These are phyloP conservation scores for Promerops cafer DNA, from an alignment of 2,113 vertebrate genomes.

Conservation along the genomic window DNA sequence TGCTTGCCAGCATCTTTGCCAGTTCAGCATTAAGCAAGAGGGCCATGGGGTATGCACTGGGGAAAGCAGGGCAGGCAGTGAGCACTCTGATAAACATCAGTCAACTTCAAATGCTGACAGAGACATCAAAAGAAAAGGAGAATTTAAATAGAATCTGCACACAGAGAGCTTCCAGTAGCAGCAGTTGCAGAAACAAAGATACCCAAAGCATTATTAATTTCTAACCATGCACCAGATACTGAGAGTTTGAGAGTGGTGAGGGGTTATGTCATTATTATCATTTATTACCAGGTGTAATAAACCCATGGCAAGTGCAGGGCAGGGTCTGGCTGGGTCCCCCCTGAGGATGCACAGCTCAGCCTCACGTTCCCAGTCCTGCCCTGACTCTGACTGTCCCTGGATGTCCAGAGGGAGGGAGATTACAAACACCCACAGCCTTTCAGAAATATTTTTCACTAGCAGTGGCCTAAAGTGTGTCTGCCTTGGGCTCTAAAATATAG, in stretches of 20 bases:
- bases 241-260: not conserved
- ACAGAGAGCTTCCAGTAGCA: not conserved
- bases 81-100: conserved; percentile 43
- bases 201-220: not conserved
- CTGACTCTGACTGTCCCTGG: not conserved
- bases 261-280: not conserved
- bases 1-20: not conserved
- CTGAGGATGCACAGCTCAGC: not conserved
- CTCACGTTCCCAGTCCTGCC: not conserved
- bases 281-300: not conserved
- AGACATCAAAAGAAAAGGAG: conserved; percentile 43
- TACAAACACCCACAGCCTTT: not conserved
- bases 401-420: not conserved
- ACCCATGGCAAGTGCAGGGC: rapidly evolving
- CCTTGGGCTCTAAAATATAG: not conserved
- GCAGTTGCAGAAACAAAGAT: not conserved
- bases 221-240: not conserved
- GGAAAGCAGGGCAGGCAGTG: conserved; percentile 33
- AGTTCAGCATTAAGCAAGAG: conserved; percentile 21
- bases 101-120: conserved; percentile 6
- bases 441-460: not conserved
- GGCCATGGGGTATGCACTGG: conserved; percentile 27
- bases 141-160: conserved; percentile 26
- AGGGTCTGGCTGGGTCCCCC: not conserved
- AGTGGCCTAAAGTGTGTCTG: not conserved